Conservation (phyloP, 2,888 invertebrate species). For the Melikaiella ostensackeni region DNA sequence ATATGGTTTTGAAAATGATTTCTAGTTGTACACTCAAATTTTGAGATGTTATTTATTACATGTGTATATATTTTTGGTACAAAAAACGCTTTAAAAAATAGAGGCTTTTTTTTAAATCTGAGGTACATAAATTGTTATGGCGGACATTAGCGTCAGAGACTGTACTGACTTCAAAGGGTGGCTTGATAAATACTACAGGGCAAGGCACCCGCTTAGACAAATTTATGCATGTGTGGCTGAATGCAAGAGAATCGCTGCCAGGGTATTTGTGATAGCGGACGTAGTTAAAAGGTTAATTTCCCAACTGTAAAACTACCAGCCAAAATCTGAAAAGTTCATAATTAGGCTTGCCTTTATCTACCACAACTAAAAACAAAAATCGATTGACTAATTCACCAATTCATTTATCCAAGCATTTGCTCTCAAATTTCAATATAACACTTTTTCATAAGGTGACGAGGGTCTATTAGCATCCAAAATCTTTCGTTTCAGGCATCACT, state of each 20-base stretch:
- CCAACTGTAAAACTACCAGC: constrained; percentile 17
- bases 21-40: too few relatives aligned
- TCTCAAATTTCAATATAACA: too few relatives aligned
- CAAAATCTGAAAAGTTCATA: constrained; percentile 2
- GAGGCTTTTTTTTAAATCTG: constrained; percentile 7
- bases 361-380: background rate
- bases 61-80: background rate
- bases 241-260: constrained; percentile 48
- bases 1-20: too few relatives aligned
- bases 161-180: constrained; percentile 53
- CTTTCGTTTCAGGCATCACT: too few relatives aligned
- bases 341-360: constrained; percentile 3
- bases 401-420: too few relatives aligned
- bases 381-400: background rate
- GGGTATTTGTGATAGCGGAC: constrained; percentile 39
- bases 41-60: background rate
- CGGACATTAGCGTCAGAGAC: constrained; percentile 31
- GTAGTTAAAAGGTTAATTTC: constrained; percentile 28
- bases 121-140: constrained; percentile 31
- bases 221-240: constrained; percentile 41
- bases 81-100: background rate
- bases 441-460: too few relatives aligned
- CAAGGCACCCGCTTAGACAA: constrained; percentile 61
- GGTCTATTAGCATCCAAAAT: too few relatives aligned
- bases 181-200: constrained; percentile 66